Conservation (phyloP, 2,888 invertebrate species). For the Lacanobia oleracea region DNA sequence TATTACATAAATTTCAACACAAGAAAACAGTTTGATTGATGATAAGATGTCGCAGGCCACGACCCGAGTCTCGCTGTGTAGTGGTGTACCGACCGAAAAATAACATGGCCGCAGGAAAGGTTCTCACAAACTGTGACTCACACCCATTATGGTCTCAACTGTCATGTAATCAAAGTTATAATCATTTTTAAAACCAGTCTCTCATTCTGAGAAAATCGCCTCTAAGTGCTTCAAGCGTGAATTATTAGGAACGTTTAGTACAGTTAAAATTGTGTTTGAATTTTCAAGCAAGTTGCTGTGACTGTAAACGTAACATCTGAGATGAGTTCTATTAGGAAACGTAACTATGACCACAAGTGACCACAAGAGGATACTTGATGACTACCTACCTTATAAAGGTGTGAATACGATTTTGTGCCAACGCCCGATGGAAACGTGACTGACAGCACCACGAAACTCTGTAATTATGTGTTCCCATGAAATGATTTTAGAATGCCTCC, state of each 20-base stretch:
- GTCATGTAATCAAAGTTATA: slow-evolving; percentile 69
- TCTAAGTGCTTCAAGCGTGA: slow-evolving; percentile 68
- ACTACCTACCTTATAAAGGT: slow-evolving; percentile 71
- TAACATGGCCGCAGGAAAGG: slow-evolving; percentile 40
- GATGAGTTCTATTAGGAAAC: slow-evolving; percentile 73
- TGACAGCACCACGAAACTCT: slow-evolving; percentile 66
- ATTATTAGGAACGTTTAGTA: slow-evolving; percentile 66
- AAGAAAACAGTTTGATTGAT: slow-evolving; percentile 29
- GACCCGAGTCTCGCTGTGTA: slow-evolving; percentile 7
- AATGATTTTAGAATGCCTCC: slow-evolving; percentile 69
- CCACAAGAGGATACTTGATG: slow-evolving; percentile 74
- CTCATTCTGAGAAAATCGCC: slow-evolving; percentile 71
- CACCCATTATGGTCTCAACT: slow-evolving; percentile 61
- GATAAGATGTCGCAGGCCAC: slow-evolving; percentile 34
- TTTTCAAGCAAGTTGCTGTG: slow-evolving; percentile 49
- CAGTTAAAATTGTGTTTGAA: slow-evolving; percentile 62
- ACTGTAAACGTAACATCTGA: slow-evolving; percentile 72
- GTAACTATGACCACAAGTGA: slow-evolving; percentile 81
- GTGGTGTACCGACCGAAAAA: slow-evolving; percentile 20
- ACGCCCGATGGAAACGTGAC: slow-evolving; percentile 78
- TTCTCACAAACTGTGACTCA: slow-evolving; percentile 73
- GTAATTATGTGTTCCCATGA: slow-evolving; percentile 79
- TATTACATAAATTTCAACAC: background rate
- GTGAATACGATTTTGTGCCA: slow-evolving; percentile 77
- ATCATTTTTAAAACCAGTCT: slow-evolving; percentile 69